Base-by-base conservation (phyloP, 2,797 vertebrate genomes). In the Phoeniculus purpureus region DNA sequence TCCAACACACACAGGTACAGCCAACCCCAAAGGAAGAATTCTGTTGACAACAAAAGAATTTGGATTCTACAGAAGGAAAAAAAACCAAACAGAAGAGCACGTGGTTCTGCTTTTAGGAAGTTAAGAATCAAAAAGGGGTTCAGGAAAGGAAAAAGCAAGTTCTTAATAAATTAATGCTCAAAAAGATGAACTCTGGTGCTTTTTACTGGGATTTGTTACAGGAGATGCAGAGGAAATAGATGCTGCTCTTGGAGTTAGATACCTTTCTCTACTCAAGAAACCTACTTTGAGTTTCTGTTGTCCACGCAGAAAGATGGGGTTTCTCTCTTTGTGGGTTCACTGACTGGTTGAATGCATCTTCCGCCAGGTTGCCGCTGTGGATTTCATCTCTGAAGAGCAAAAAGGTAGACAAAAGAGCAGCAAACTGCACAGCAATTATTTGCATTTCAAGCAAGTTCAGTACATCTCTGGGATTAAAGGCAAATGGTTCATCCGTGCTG, bases 401-500 rank as follows among this genome's bases (percentile, higher is more conserved):
- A 21, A 40, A 67, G 80, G 54, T 6, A 70, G 66, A 52, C 64
- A 55, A 70, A 27, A 87, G 64, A 70, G 47, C 25, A 86, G 79
- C 61, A 78, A 86, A 59, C 48, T 48, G 55, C 61, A 82, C 43
- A 81, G 82, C 59, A 89, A 58, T 55, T 72, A 62, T 62, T 78
- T 81, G 56, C 68, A 80, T 91, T 90, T 93, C 0, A 2, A 68
- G 45, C 72, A 70, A 65, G 75, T 75, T 68, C 75, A 37, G 58
- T 31, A 52, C n/a, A 48, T 62, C 55, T 85, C 47, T 77, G 31
- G 32, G 70, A 82, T 92, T 84, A 64, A 93, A 95, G 40, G 75
- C 54, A 91, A 89, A 83, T 37, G 25, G 54, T 26, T 37, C 62
- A 50, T 25, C 65, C 52, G 54, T 75, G 59, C 59, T 92, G 55